phyloP scores from a whole-genome alignment of 2,797 vertebrate species.

The Nothura maculosa region DNA sequence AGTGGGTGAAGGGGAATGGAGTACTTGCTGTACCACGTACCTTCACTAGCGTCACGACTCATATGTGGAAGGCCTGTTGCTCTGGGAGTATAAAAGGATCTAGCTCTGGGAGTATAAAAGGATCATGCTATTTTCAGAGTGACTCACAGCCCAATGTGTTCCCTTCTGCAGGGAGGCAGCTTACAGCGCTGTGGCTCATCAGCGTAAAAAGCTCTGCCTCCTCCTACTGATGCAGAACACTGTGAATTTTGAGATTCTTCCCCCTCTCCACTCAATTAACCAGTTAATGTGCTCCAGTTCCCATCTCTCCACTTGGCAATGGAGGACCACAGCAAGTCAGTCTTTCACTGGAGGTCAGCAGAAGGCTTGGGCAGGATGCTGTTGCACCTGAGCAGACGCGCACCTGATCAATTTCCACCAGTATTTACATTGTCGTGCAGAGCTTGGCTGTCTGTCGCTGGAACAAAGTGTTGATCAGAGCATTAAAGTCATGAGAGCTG shows the following conservation, averaged over 20 bases:
- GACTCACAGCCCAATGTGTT: conserved; percentile 58
- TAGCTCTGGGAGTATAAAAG: conserved; percentile 21
- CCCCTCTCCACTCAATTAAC: background rate
- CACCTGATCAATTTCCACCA: background rate
- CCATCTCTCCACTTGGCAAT: background rate
- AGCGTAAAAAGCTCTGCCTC: background rate
- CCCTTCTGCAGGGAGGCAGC: conserved; percentile 9
- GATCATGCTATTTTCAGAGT: conserved; percentile 8
- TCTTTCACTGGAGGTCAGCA: background rate
- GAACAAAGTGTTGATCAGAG: background rate
- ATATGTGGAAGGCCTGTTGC: conserved; percentile 36
- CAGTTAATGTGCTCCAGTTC: background rate
- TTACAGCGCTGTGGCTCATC: conserved; percentile 20
- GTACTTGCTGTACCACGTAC: background rate
- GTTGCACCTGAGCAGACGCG: background rate
- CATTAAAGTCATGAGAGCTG: background rate
- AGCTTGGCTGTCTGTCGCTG: background rate
- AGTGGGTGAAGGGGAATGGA: background rate
- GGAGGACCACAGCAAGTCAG: rapidly evolving
- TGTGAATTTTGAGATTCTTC: background rate
- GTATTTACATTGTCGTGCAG: background rate
- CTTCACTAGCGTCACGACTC: background rate
- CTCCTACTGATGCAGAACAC: background rate
- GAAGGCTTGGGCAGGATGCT: background rate
- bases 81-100: conserved; percentile 30